Evolutionary conservation across 2,888 invertebrate species (phyloP), one percentile per base, ranked within the genome.

Genomic region (Keiferia lycopersicella): DNA sequence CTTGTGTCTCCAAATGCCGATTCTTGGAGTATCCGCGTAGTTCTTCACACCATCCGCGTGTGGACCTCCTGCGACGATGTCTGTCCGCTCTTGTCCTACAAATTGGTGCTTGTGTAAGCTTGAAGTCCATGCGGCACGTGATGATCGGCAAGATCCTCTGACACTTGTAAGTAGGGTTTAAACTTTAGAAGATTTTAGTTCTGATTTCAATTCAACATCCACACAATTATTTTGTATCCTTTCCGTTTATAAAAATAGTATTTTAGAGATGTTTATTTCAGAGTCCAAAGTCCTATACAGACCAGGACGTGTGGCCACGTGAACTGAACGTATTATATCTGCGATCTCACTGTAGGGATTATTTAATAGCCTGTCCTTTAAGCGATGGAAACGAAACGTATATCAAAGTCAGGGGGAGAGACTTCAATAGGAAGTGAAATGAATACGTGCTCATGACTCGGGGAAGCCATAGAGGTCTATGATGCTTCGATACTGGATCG

Each of bases 361-460:
- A 58, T 39, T 58, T 39, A 58, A 58, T 58, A 20, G 58, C 68
- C 71, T 73, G 75, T 83, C 80, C 76, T 79, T 79, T 81, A 77
- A 73, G 71, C 79, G 76, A 78, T 79, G 77, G 77, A 81, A 82
- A 85, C 79, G 73, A 77, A 78, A 76, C 79, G 78, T 86, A 81
- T 76, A 81, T 87, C 83, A 85, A 81, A 79, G 82, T 81, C 81
- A 76, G 70, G 74, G 67, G 66, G 73, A 75, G 73, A 73, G 75
- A 81, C 74, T 74, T 81, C 82, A 82, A 84, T 84, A 77, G 81
- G 80, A 82, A 78, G 73, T 80, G 74, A 82, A 83, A 81, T 85
- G 81, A 84, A 84, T 82, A 76, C 78, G 66, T 66, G 68, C 63
- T 66, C 73, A 73, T 72, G 75, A 72, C 70, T 79, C 73, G 69